Evolutionary conservation across 2,888 invertebrate species (phyloP).

Genomic region (Tetragonisca angustula): DNA sequence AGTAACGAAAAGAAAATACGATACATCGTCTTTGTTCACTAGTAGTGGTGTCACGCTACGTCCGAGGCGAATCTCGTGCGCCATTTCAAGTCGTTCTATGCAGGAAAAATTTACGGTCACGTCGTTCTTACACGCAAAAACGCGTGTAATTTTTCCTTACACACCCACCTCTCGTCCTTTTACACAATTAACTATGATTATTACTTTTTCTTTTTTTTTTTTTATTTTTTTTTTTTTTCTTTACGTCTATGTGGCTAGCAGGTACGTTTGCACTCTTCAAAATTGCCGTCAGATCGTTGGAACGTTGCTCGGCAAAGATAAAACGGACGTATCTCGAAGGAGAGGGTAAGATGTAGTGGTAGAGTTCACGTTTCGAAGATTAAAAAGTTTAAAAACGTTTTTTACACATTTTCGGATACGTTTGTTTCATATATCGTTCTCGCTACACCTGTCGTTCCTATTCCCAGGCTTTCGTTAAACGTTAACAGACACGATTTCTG

Average conservation of each 20-base stretch:
- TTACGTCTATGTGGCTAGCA: slow-evolving; percentile 79
- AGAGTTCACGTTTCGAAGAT: no score
- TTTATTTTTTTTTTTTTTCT: slow-evolving; percentile 41
- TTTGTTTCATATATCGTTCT: not conserved
- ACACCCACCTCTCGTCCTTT: slow-evolving; percentile 47
- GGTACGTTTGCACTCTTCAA: slow-evolving; percentile 80
- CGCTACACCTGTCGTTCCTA: not conserved
- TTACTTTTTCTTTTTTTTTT: slow-evolving; percentile 47
- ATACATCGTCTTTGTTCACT: not conserved
- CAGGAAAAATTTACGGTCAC: slow-evolving; percentile 19
- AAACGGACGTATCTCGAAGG: no score
- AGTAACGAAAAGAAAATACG: slow-evolving; percentile 18
- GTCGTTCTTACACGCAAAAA: slow-evolving; percentile 37
- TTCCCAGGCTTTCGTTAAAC: not conserved
- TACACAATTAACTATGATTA: slow-evolving; percentile 69
- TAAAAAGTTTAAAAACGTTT: no score
- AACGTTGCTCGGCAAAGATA: slow-evolving; percentile 1
- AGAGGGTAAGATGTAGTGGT: no score
- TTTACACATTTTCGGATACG: no score
- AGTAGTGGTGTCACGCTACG: not conserved
- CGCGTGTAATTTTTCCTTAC: slow-evolving; percentile 36
- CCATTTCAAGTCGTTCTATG: slow-evolving; percentile 31
- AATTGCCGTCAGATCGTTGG: slow-evolving; percentile 57
- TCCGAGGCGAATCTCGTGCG: slow-evolving; percentile 45
- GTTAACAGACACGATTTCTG: not conserved